Percentiles rank a stretch among this genome's conserved stretches.
These are phyloP conservation scores for Chirona hameri DNA, from an alignment of 2,888 invertebrate genomes.

Conservation along the genomic window DNA sequence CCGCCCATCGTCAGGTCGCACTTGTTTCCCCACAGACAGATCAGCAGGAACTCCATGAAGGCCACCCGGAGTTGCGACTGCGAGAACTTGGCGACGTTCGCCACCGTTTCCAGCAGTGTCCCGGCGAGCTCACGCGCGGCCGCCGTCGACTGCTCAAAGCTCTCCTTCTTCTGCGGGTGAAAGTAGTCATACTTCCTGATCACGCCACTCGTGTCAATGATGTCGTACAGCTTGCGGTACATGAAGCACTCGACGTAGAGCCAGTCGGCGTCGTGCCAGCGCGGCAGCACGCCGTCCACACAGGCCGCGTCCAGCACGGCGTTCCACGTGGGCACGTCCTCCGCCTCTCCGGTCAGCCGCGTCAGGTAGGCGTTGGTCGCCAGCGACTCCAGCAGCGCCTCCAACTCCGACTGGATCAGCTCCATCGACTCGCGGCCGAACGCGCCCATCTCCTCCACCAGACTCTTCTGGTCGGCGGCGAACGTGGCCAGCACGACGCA, in stretches of 20 bases:
- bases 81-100: constrained; percentile 42
- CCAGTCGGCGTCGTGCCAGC: constrained; percentile 77
- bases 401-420: neutral
- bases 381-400: neutral
- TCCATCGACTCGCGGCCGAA: neutral
- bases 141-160: constrained; percentile 55
- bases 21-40: constrained; percentile 89
- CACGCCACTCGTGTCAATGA: constrained; percentile 53
- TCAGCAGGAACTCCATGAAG: constrained; percentile 43
- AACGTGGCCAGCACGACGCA: neutral
- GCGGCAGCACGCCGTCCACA: constrained; percentile 45
- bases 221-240: constrained; percentile 56
- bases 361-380: neutral
- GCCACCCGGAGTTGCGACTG: neutral
- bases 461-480: neutral
- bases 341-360: constrained; percentile 40
- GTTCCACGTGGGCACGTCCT: constrained; percentile 37
- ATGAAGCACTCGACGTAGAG: constrained; percentile 88
- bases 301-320: constrained; percentile 28
- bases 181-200: constrained; percentile 74
- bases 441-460: neutral
- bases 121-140: constrained; percentile 48
- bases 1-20: constrained; percentile 83
- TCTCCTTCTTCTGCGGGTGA: constrained; percentile 63
- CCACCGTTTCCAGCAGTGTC: constrained; percentile 44